phyloP scores from a whole-genome alignment of 2,888 invertebrate species.

The Limulus polyphemus region DNA sequence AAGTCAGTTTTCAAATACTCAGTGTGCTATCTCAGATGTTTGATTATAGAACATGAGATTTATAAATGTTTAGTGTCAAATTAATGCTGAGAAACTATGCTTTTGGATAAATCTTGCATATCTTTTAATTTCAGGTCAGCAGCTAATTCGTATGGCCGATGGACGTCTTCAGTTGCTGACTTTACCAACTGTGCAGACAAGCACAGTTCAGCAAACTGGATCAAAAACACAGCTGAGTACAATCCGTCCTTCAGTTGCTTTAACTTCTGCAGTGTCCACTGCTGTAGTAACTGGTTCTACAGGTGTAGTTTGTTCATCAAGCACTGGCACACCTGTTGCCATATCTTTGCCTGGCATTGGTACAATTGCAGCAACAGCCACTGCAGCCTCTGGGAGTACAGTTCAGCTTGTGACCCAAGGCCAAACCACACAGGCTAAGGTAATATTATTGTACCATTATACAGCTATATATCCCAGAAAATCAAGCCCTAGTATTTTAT shows the following conservation, averaged over 20 bases:
- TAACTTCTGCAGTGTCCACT: slow-evolving; percentile 11
- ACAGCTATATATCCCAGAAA: too few species aligned
- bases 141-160: slow-evolving; percentile 81
- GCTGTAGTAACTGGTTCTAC: slow-evolving; percentile 26
- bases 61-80: too few species aligned
- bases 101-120: neutral
- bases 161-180: slow-evolving; percentile 64
- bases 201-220: slow-evolving; percentile 10
- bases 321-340: slow-evolving; percentile 15
- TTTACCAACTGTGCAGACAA: slow-evolving; percentile 19
- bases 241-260: slow-evolving; percentile 14
- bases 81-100: neutral
- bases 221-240: slow-evolving; percentile 22
- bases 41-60: too few species aligned
- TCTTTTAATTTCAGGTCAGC: slow-evolving; percentile 46
- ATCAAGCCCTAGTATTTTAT: too few species aligned
- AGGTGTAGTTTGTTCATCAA: slow-evolving; percentile 27
- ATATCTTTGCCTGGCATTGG: slow-evolving; percentile 6
- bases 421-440: slow-evolving; percentile 17
- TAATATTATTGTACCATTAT: neutral
- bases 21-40: too few species aligned
- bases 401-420: slow-evolving; percentile 16
- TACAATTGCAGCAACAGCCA: slow-evolving; percentile 24
- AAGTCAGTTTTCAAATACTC: too few species aligned
- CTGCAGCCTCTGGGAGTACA: slow-evolving; percentile 20